phyloP scores from a whole-genome alignment of 2,797 vertebrate species.

The Poecilia gillii region DNA sequence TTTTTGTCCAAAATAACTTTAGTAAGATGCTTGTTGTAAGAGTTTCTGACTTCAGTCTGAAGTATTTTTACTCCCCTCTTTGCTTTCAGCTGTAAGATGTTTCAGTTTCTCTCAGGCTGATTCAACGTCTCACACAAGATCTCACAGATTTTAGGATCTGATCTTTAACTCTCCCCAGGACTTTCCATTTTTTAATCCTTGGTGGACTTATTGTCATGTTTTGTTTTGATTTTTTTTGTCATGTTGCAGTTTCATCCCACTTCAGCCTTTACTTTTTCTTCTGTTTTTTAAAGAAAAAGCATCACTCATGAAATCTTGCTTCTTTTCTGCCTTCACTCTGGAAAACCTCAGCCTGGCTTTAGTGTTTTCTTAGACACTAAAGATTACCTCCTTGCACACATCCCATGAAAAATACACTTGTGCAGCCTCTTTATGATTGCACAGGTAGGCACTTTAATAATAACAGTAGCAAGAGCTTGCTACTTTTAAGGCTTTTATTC shows the following conservation, averaged over 20 bases:
- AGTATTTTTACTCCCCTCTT: background rate
- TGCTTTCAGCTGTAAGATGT: background rate
- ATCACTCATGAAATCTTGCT: background rate
- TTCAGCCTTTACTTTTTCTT: background rate
- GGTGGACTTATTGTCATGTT: background rate
- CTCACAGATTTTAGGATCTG: background rate
- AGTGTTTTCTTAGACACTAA: background rate
- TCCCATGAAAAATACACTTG: background rate
- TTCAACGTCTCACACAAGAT: background rate
- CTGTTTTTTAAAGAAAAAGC: background rate
- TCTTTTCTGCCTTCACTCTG: background rate
- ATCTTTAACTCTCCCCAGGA: background rate
- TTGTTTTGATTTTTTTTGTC: background rate
- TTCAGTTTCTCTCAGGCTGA: background rate
- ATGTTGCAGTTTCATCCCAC: background rate
- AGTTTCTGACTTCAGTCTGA: background rate
- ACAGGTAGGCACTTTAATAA: background rate
- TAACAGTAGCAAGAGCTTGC: background rate
- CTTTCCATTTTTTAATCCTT: background rate
- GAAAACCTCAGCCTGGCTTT: background rate
- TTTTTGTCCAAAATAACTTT: background rate
- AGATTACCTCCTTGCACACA: background rate
- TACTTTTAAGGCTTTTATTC: background rate
- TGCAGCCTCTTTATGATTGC: background rate
- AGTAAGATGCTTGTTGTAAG: background rate